Base-by-base conservation (phyloP, 2,888 invertebrate genomes). In the Spodoptera picta region DNA sequence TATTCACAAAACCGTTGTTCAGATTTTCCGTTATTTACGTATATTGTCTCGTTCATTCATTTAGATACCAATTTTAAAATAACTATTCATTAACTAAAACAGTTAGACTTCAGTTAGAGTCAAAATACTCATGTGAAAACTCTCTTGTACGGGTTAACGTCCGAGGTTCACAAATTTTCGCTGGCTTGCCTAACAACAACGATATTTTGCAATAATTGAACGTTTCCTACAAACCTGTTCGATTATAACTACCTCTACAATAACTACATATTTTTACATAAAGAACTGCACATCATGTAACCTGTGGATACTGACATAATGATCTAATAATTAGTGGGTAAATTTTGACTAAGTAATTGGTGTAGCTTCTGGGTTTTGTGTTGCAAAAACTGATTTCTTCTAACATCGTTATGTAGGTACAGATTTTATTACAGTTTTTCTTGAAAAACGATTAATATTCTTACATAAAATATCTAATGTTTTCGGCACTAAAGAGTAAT, bases 151-250 rank as follows among this genome's bases (percentile, higher is more conserved):
- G 56, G 82, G 81, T 84, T 78, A 83, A 70, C 56, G 83, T 73
- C 77, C 85, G 74, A 43, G 50, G 69, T 50, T 48, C 65, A 70
- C 72, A 70, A 36, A 80, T 83, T 85, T 85, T 87, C 81, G 74
- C 81, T 69, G 79, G 76, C 71, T 83, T 81, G 72, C 73, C 69
- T 73, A 82, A 84, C 75, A 77, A 76, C 81, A 75, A 46, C 79
- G 62, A 67, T 83, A 81, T 86, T 87, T 86, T 69, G 83, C 72
- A 84, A 86, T 88, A 84, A 88, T 88, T 81, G 83, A 73, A 72
- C 70, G 78, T 80, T 84, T 88, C 87, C 89, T 83, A 66, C 55
- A 53, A 36, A 49, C 60, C 58, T 61, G 65, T 49, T 60, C 64
- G 66, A 43, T 60, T 31, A 70, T 66, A 61, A 68, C 62, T 53